These are phyloP conservation scores for Megalonaias nervosa DNA, from an alignment of 1,140 invertebrate genomes.

Conservation along the genomic window DNA sequence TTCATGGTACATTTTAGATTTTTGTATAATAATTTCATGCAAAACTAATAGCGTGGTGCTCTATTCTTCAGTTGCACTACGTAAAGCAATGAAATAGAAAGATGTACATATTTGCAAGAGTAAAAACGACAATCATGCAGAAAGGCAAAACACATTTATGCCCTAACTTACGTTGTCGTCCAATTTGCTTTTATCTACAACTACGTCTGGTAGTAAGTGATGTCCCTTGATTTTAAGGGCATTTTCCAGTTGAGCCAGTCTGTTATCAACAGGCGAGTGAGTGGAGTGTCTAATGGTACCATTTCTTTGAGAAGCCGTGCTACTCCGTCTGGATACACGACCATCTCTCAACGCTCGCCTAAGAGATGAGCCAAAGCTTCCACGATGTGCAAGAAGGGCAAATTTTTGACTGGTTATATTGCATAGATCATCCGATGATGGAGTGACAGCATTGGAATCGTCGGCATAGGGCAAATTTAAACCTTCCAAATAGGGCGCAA, in stretches of 20 bases:
- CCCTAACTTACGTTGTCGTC: slow-evolving; percentile 62
- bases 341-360: slow-evolving; percentile 38
- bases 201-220: slow-evolving; percentile 60
- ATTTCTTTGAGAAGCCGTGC: slow-evolving; percentile 60
- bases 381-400: slow-evolving; percentile 48
- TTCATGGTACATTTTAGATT: too few relatives aligned
- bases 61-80: too few relatives aligned
- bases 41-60: too few relatives aligned
- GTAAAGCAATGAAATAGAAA: too few relatives aligned
- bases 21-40: too few relatives aligned
- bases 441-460: slow-evolving; percentile 97
- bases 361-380: slow-evolving; percentile 52
- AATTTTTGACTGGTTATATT: slow-evolving; percentile 59
- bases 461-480: slow-evolving; percentile 97
- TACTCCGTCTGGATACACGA: slow-evolving; percentile 59
- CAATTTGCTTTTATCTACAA: slow-evolving; percentile 62
- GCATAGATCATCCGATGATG: slow-evolving; percentile 92
- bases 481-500: slow-evolving; percentile 92
- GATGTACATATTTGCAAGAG: too few relatives aligned
- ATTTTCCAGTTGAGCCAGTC: slow-evolving; percentile 24
- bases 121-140: too few relatives aligned
- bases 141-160: too few relatives aligned
- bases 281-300: slow-evolving; percentile 45
- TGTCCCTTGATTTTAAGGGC: slow-evolving; percentile 40
- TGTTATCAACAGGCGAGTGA: slow-evolving; percentile 28